These are phyloP conservation scores for Pseudochromis fuscus DNA, from an alignment of 2,797 vertebrate genomes.

Conservation along the genomic window DNA sequence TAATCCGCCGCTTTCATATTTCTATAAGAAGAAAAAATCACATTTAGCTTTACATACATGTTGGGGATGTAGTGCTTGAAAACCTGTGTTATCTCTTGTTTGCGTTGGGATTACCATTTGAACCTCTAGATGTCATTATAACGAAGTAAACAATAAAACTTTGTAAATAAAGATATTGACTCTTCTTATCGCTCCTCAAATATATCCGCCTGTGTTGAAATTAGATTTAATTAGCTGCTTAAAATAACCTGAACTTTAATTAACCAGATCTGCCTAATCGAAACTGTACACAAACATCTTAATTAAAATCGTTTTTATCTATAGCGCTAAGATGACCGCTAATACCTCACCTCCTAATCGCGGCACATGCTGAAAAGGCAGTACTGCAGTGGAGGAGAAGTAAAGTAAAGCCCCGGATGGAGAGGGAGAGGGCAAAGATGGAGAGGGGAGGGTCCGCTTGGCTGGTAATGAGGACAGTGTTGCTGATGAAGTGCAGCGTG, in stretches of 20 bases:
- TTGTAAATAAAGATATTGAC: constrained; percentile 55
- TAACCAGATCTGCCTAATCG: constrained; percentile 72
- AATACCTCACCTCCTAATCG: constrained; percentile 70
- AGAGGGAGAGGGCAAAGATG: constrained; percentile 5
- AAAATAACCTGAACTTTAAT: constrained; percentile 75
- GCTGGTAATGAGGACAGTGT: constrained; percentile 28
- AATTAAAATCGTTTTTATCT: constrained; percentile 81
- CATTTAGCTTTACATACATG: constrained; percentile 16
- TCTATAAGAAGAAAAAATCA: background rate
- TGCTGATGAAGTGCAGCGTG: constrained; percentile 17
- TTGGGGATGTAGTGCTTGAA: constrained; percentile 7
- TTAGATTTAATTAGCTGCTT: constrained; percentile 70
- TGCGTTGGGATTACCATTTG: constrained; percentile 31
- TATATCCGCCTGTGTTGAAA: constrained; percentile 45
- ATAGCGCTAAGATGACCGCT: constrained; percentile 48
- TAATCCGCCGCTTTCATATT: constrained; percentile 10
- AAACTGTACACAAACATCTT: constrained; percentile 76
- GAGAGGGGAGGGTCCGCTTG: constrained; percentile 7
- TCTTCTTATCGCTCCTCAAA: constrained; percentile 46
- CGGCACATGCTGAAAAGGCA: constrained; percentile 36
- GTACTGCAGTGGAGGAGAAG: constrained; percentile 37
- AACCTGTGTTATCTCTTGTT: constrained; percentile 8
- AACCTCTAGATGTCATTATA: constrained; percentile 44
- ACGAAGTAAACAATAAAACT: constrained; percentile 40
- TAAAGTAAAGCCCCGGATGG: constrained; percentile 7